phyloP scores from a whole-genome alignment of 2,113 vertebrate species.

The Gavia stellata region DNA sequence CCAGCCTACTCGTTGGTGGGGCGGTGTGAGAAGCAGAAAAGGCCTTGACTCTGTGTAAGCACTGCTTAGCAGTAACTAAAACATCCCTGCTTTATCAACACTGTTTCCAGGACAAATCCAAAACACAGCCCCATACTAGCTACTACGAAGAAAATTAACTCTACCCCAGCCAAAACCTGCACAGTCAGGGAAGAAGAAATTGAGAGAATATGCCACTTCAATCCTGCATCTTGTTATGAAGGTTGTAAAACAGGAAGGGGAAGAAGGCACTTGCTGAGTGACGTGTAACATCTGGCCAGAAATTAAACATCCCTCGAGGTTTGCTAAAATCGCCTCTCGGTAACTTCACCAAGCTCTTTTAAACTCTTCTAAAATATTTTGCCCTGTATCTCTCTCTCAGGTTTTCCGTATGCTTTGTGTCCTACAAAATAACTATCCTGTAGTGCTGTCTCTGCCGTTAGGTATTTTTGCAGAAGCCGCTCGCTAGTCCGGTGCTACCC shows the following conservation, averaged over 20 bases:
- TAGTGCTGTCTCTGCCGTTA: rapidly evolving
- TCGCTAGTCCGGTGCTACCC: rapidly evolving
- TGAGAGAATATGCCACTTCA: neutral
- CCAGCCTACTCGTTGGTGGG: no score
- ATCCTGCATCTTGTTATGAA: neutral
- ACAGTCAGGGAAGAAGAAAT: neutral
- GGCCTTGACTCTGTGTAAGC: no score
- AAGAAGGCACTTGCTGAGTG: neutral
- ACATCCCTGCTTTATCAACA: no score
- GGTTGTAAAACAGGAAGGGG: constrained; percentile 21
- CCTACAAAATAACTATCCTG: neutral
- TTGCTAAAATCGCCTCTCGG: neutral
- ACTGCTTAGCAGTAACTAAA: no score
- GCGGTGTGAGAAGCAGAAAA: no score
- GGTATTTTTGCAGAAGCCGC: neutral
- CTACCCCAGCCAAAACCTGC: no score
- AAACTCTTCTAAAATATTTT: neutral
- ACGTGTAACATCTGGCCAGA: neutral
- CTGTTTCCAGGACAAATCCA: no score
- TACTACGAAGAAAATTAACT: no score
- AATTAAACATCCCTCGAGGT: neutral
- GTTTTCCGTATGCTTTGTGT: neutral
- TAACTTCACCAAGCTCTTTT: neutral
- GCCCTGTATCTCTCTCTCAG: neutral
- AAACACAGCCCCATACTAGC: no score